Evolutionary conservation across 2,797 vertebrate species (phyloP), one percentile per base, ranked within the genome.

Genomic region (Synaphobranchus kaupii): DNA sequence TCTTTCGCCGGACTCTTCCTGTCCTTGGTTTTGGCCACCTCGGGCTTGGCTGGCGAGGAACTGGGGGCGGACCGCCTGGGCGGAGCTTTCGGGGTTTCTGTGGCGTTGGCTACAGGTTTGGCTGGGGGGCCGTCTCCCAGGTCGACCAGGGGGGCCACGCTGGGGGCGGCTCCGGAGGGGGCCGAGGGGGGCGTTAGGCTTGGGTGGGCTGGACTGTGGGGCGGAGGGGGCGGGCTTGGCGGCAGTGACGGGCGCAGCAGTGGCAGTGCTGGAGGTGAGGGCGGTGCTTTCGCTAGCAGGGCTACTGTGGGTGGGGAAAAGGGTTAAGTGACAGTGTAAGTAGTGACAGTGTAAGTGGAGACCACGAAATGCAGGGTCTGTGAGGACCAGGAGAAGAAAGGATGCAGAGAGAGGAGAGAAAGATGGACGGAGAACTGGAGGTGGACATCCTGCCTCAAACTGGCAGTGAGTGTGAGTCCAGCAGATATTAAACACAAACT

Each of bases 241-340:
- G 12, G 97, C 96, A 89, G 97, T 96, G 1, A 97, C 96, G 1
- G 96, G 97, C 71, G 96, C 97, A 47, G 97, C 97, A 92, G 96
- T 91, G 93, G 97, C 98, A 92, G 96, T 91, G 93, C 98, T 99
- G 96, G 97, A 98, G 84, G 98, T 98, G 93, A 99, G 97, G 84
- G 97, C 99, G 87, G 98, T 99, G 95, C 96, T 97, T 95, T 99
- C 98, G 87, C 98, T 99, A 94, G 97, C 97, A 93, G 99, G 99
- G 94, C 98, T 99, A 96, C 98, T 98, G 96, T 97, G 98, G 94
- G 97, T 63, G 97, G 97, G 95, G 98, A 98, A 97, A 97, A 97
- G 90, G 98, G 98, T 92, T 99, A 97, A 89, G 98, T 98, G 96
- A 98, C 94, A 90, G 98, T 97, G 94, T 99, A n/a, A n/a, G n/a